Evolutionary conservation across 2,797 vertebrate species (phyloP), one percentile per base, ranked within the genome.

Genomic region (Pangasius larnaudii): DNA sequence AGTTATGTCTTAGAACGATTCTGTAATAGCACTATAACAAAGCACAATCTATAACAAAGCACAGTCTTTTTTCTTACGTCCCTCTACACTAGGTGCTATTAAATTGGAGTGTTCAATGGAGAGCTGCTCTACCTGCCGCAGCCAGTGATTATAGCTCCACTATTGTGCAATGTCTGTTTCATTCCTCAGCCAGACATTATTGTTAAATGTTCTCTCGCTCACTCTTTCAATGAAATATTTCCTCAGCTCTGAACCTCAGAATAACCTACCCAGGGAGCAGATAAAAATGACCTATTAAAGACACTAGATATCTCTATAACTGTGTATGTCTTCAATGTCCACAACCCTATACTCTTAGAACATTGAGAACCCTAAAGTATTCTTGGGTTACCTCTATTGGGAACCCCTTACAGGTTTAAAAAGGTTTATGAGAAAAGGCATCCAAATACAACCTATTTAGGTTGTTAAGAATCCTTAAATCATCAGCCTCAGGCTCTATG

Each of bases 111-210:
- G 87, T 63, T 74, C 67, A 90, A 79, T 27, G 80, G 58, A 72
- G 83, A 85, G 84, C 53, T 82, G 72, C 42, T 63, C 27, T 88
- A 85, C 79, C 84, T 88, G 87, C 85, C 89, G 87, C 72, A 81
- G 72, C 85, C 33, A 69, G 87, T 87, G 90, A 93, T 91, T 89
- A 89, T 89, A 85, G 83, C 88, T 88, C 42, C 56, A 61, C 77
- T 86, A 72, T 91, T 90, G 90, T 89, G 85, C 87, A 88, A 89
- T 88, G 77, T 80, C 65, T 82, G 61, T 91, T 84, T 88, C 81
- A 87, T 90, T 89, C 84, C 80, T 75, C 39, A 86, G 33, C 83
- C 59, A 72, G 49, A 78, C 75, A 86, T 90, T 83, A 88, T 86
- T 86, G 89, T 90, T 88, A 88, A 33, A 72, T 81, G 71, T 65